Evolutionary conservation across 2,888 invertebrate genomes (phyloP).

Genomic region (Proisotoma minuta): DNA sequence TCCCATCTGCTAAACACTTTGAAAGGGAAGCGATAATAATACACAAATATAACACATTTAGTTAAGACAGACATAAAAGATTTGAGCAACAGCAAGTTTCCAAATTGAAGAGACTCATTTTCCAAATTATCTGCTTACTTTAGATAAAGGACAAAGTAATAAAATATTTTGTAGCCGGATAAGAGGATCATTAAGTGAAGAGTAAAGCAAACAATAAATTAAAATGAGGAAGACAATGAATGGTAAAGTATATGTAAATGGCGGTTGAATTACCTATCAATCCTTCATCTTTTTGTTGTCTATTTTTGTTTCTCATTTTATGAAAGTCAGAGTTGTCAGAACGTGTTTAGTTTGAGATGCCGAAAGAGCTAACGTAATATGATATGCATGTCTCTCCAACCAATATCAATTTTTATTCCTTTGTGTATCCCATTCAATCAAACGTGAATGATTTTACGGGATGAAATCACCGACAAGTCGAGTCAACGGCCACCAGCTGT

Average conservation of each 20-base stretch:
- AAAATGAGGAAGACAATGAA: conserved; percentile 21
- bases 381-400: conserved; percentile 11
- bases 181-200: not conserved
- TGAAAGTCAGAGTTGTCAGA: not conserved
- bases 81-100: too few species aligned
- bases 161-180: too few species aligned
- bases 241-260: conserved; percentile 15
- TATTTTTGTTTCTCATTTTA: not conserved
- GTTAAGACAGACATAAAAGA: too few species aligned
- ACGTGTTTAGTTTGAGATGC: not conserved
- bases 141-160: too few species aligned
- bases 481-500: conserved; percentile 15
- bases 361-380: conserved; percentile 5
- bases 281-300: not conserved
- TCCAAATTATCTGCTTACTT: too few species aligned
- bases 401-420: conserved; percentile 15
- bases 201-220: conserved; percentile 11
- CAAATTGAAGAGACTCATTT: too few species aligned
- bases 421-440: conserved; percentile 13
- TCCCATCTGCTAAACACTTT: too few species aligned
- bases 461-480: conserved; percentile 8
- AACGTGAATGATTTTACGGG: not conserved
- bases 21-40: too few species aligned
- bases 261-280: conserved; percentile 9
- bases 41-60: too few species aligned